Evolutionary conservation across 1,140 invertebrate species (phyloP), one percentile per base, ranked within the genome.

Genomic region (Drosophila ohnishii): DNA sequence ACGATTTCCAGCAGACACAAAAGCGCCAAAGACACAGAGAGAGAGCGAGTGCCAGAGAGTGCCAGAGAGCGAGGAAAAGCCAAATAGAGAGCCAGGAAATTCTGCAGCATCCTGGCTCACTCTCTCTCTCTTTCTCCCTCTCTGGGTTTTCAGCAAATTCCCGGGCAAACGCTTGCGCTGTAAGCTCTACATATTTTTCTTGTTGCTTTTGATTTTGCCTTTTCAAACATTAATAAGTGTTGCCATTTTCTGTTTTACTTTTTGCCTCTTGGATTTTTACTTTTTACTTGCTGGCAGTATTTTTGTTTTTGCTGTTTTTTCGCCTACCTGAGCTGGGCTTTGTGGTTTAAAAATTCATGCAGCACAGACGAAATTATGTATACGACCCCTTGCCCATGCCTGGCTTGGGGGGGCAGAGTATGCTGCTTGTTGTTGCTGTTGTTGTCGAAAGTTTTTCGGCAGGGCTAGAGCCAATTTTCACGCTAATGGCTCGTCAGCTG

Each of bases 151-250:
- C 61, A 73, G 72, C 47, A 88, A 90, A 90, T 90, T 90, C 88
- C 88, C 88, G 88, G 88, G 88, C 71, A 90, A 90, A 90, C 88
- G 88, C 88, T 88, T 90, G 88, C 88, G 88, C 88, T 44, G 71
- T 90, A 59, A 55, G 55, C 56, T 57, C 39, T 25, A 53, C 56
- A 42, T 63, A 66, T 59, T 64, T 34, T 62, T 87, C 69, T 67
- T 83, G 56, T 66, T 73, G 65, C 45, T 65, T 67, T 55, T 50
- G 28, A 25, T 42, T 57, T 25, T 61, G 75, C 56, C 77, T 77
- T 80, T 80, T 80, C 74, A 88, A 80, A 84, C 84, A 88, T 88
- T 88, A 84, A 87, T 84, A 87, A 87, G 80, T 88, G 84, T 87
- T 87, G 84, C 84, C 84, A 74, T 83, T 87, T 55, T 75, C 65